These are phyloP conservation scores for Hedya salicella DNA, from an alignment of 2,888 invertebrate genomes.

Conservation along the genomic window DNA sequence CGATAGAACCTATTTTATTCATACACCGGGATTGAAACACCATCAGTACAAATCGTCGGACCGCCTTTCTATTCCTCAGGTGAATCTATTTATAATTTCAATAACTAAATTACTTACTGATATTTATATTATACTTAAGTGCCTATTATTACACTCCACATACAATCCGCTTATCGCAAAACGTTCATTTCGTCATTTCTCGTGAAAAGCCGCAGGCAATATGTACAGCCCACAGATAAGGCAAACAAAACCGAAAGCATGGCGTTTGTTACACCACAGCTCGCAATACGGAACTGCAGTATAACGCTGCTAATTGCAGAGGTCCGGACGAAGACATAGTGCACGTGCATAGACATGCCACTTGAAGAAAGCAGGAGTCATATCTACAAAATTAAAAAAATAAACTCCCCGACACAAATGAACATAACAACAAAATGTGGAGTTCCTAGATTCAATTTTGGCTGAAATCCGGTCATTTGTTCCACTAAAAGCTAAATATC, in stretches of 20 bases:
- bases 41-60: too few relatives aligned
- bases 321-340: constrained; percentile 6
- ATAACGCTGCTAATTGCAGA: constrained; percentile 15
- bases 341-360: background rate
- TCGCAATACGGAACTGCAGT: constrained; percentile 9
- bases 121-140: background rate
- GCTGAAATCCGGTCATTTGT: too few relatives aligned
- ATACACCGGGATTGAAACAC: too few relatives aligned
- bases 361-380: background rate
- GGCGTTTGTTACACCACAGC: constrained; percentile 22
- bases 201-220: constrained; percentile 25
- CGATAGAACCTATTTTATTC: too few relatives aligned
- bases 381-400: background rate
- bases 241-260: constrained; percentile 27
- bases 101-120: background rate
- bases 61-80: too few relatives aligned
- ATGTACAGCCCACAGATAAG: background rate
- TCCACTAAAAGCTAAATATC: too few relatives aligned
- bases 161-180: constrained; percentile 13
- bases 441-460: background rate
- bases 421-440: too few relatives aligned
- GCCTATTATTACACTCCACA: background rate
- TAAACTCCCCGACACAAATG: too few relatives aligned
- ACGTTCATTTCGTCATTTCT: constrained; percentile 10
- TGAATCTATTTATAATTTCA: too few relatives aligned